Conservation (phyloP, 2,888 invertebrate species). For the Plusia festucae region DNA sequence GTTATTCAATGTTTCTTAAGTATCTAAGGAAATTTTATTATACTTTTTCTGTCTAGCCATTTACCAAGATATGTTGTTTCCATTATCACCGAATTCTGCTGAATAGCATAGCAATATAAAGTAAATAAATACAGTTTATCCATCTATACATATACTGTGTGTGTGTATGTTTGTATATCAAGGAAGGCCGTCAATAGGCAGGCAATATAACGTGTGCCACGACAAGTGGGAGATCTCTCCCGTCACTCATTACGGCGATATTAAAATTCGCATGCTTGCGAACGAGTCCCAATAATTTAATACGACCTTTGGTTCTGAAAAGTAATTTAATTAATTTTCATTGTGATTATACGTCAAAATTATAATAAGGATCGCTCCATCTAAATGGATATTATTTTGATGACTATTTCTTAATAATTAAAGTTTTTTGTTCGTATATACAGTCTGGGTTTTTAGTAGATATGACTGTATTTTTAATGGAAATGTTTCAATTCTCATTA, state of each 20-base stretch:
- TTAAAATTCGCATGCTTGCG: constrained; percentile 44
- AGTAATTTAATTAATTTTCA: constrained; percentile 40
- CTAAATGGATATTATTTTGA: neutral
- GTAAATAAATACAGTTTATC: too few relatives aligned
- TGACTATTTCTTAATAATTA: neutral
- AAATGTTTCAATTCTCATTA: too few relatives aligned
- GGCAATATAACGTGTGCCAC: constrained; percentile 20
- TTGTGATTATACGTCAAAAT: constrained; percentile 25
- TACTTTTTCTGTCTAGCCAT: too few relatives aligned
- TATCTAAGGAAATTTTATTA: too few relatives aligned
- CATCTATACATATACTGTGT: too few relatives aligned
- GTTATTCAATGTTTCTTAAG: too few relatives aligned
- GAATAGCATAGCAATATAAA: too few relatives aligned
- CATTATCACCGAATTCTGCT: too few relatives aligned
- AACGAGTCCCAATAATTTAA: constrained; percentile 39
- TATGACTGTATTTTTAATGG: too few relatives aligned
- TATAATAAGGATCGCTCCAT: constrained; percentile 6
- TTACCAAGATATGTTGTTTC: too few relatives aligned
- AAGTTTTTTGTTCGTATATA: neutral
- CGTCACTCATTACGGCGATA: constrained; percentile 39
- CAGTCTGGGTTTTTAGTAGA: neutral
- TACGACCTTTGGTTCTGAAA: constrained; percentile 34
- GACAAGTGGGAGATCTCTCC: constrained; percentile 23
- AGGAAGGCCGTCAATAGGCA: too few relatives aligned
- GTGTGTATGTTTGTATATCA: too few relatives aligned